Evolutionary conservation across 2,113 vertebrate species (phyloP).

Genomic region (Pongo pygmaeus): DNA sequence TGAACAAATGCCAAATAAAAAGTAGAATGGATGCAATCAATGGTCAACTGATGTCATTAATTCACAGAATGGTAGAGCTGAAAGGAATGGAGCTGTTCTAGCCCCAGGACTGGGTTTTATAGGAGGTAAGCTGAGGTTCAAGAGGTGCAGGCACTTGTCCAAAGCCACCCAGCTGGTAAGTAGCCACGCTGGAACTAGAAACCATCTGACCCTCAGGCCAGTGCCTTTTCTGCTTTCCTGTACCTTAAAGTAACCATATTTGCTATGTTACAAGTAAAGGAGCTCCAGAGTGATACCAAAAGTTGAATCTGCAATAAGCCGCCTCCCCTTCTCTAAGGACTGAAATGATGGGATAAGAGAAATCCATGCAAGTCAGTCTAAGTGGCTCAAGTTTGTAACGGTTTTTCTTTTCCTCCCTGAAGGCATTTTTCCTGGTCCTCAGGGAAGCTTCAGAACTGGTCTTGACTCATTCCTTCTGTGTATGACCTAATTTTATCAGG

Average conservation of each 20-base stretch:
- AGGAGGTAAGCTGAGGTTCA: not conserved
- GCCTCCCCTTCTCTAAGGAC: not conserved
- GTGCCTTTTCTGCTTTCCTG: not conserved
- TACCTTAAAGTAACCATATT: not conserved
- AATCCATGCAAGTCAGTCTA: not conserved
- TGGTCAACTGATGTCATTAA: not conserved
- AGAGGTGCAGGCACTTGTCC: not conserved
- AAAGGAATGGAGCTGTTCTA: not conserved
- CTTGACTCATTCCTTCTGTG: not conserved
- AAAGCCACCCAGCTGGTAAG: not conserved
- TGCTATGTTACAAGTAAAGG: not conserved
- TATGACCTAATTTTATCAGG: not conserved
- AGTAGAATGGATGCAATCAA: conserved; percentile 55
- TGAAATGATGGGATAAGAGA: not conserved
- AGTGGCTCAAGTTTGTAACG: not conserved
- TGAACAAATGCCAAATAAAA: conserved; percentile 82
- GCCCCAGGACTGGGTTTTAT: not conserved
- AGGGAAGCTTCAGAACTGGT: not conserved
- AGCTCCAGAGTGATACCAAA: not conserved
- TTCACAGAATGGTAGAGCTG: not conserved
- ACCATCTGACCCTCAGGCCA: not conserved
- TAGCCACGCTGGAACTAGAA: not conserved
- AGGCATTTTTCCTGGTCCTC: not conserved
- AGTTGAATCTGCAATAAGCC: not conserved
- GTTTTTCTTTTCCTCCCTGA: not conserved